These are phyloP conservation scores for Listronotus bonariensis DNA, from an alignment of 1,140 invertebrate genomes.

Conservation along the genomic window DNA sequence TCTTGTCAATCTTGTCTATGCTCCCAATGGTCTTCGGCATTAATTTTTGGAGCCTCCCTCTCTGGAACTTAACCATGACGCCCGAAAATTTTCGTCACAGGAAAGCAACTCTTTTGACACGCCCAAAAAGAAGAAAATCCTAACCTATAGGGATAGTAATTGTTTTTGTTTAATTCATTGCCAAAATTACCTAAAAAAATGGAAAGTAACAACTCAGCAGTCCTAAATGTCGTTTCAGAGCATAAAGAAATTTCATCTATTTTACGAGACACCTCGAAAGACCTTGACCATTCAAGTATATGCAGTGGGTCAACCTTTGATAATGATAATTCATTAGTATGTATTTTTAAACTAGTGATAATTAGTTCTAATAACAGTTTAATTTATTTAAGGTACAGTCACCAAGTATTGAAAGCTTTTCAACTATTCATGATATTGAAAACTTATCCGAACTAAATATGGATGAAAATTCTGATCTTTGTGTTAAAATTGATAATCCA, in stretches of 20 bases:
- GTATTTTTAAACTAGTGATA: constrained; percentile 21
- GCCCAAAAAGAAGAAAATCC: no score
- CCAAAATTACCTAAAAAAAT: constrained; percentile 21
- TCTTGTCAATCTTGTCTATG: no score
- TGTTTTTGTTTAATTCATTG: no score
- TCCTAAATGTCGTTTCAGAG: constrained; percentile 52
- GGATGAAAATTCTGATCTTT: constrained; percentile 64
- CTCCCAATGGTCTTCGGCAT: no score
- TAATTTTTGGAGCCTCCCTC: no score
- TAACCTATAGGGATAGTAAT: no score
- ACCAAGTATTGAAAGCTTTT: constrained; percentile 67
- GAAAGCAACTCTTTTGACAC: no score
- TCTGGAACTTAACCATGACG: no score
- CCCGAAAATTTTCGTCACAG: no score
- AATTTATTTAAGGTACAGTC: constrained; percentile 58
- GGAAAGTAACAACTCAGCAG: constrained; percentile 46
- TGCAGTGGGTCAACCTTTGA: constrained; percentile 48
- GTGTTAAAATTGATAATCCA: constrained; percentile 76
- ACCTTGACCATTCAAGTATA: constrained; percentile 45
- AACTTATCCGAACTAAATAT: constrained; percentile 61
- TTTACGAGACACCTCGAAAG: constrained; percentile 46
- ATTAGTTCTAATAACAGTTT: constrained; percentile 22
- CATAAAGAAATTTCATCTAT: constrained; percentile 49
- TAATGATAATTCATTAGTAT: constrained; percentile 51
- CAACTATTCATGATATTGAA: constrained; percentile 63